These are phyloP conservation scores for Fukomys damarensis DNA, from an alignment of 2,113 vertebrate species.

Conservation along the genomic window DNA sequence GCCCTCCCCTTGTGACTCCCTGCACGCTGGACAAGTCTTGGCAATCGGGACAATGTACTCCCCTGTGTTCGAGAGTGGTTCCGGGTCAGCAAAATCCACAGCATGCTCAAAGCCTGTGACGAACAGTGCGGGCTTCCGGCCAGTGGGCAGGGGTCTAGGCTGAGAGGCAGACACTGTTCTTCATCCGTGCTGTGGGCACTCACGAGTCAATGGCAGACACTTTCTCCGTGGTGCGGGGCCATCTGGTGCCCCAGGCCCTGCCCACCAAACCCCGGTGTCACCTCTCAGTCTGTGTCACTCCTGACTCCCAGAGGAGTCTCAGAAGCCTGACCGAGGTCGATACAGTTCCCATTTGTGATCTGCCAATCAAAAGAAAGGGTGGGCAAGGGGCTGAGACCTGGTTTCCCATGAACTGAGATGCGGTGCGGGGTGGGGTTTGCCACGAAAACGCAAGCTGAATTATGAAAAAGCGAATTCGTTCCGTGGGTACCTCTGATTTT, in stretches of 20 bases:
- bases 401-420: neutral
- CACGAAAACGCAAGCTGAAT: neutral
- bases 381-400: neutral
- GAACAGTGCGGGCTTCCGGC: neutral
- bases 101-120: accelerated
- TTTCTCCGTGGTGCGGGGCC: too few relatives aligned
- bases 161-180: neutral
- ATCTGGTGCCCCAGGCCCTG: neutral
- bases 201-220: accelerated
- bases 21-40: accelerated
- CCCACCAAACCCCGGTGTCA: neutral
- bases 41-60: neutral
- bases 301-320: neutral
- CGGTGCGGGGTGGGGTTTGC: neutral
- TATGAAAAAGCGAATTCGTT: neutral
- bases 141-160: neutral
- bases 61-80: accelerated
- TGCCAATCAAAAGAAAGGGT: neutral
- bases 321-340: neutral
- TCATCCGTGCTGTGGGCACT: neutral
- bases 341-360: neutral
- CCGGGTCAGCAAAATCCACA: neutral
- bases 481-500: neutral
- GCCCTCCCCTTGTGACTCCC: neutral
- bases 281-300: neutral